Conservation (phyloP, 2,113 vertebrate genomes). For the Brachyhypopomus gauderio region DNA sequence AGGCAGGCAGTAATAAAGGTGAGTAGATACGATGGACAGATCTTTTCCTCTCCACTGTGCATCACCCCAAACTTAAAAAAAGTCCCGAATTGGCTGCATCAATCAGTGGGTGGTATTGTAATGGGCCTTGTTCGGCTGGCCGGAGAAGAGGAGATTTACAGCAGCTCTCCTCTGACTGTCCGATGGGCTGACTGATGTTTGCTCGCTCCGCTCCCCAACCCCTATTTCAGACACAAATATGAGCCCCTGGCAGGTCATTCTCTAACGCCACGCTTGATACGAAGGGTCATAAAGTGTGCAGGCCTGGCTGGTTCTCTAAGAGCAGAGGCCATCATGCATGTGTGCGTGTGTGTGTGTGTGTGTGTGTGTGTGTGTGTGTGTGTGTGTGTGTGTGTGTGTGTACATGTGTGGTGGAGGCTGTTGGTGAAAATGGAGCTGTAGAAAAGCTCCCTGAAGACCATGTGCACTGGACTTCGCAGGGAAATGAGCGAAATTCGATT, state of each 20-base stretch:
- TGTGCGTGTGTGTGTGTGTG: not conserved
- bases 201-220: slow-evolving; percentile 36
- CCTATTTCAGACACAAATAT: slow-evolving; percentile 52
- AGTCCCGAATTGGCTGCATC: slow-evolving; percentile 43
- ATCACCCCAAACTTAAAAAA: not conserved
- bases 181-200: slow-evolving; percentile 53
- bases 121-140: slow-evolving; percentile 47
- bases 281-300: slow-evolving; percentile 13
- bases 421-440: not conserved
- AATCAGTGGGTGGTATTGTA: slow-evolving; percentile 53
- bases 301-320: not conserved
- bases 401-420: slow-evolving; percentile 14
- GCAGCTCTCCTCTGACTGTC: slow-evolving; percentile 46
- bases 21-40: not conserved
- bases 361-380: not conserved
- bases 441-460: not conserved
- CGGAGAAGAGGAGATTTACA: slow-evolving; percentile 55
- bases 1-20: not conserved
- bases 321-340: not conserved
- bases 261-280: slow-evolving; percentile 44
- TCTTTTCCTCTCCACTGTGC: slow-evolving; percentile 2
- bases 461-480: not conserved
- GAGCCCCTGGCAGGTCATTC: slow-evolving; percentile 47
- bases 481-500: slow-evolving; percentile 34
- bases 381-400: slow-evolving; percentile 26